Percentiles rank a stretch among this genome's conserved stretches.
These are phyloP conservation scores for Pemphigus obesinymphae DNA, from an alignment of 1,140 invertebrate genomes.

Conservation along the genomic window DNA sequence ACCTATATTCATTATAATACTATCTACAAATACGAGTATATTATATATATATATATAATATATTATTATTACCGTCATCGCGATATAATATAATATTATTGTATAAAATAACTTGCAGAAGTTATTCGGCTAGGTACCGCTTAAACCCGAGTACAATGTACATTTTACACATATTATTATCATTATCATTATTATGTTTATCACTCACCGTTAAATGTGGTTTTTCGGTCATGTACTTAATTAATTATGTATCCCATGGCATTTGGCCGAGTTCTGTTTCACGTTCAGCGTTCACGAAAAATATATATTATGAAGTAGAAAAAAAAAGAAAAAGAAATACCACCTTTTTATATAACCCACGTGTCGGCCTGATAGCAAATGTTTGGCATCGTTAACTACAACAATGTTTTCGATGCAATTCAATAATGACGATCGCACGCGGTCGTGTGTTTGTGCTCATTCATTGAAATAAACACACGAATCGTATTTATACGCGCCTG, in stretches of 20 bases:
- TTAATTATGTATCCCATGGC: background rate
- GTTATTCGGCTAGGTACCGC: too few species aligned
- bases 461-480: background rate
- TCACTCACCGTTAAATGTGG: slow-evolving; percentile 2
- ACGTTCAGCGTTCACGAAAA: background rate
- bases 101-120: too few species aligned
- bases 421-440: background rate
- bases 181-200: too few species aligned
- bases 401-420: background rate
- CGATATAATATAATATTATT: too few species aligned
- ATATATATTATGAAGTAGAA: too few species aligned
- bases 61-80: too few species aligned
- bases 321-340: background rate
- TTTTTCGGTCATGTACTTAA: background rate
- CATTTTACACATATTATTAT: too few species aligned
- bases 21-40: too few species aligned
- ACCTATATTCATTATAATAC: too few species aligned
- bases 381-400: slow-evolving; percentile 2
- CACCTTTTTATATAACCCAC: background rate
- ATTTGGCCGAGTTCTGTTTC: background rate
- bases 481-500: background rate
- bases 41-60: too few species aligned
- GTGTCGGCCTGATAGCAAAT: background rate
- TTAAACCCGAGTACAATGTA: too few species aligned
- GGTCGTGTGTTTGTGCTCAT: background rate